These are phyloP conservation scores for Girardia tigrina DNA, from an alignment of 2,888 invertebrate species.

Conservation along the genomic window DNA sequence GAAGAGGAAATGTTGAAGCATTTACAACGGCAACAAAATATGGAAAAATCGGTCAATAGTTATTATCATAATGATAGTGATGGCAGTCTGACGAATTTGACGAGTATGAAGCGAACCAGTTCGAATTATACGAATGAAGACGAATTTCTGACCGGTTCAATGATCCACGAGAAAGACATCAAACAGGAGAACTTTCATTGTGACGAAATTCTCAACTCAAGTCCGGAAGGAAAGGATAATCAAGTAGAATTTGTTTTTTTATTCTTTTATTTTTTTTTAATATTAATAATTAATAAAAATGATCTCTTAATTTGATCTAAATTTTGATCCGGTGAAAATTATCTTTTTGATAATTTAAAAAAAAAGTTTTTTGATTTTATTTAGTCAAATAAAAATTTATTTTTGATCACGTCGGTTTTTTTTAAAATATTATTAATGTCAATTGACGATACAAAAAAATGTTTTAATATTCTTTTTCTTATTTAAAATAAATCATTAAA, in stretches of 20 bases:
- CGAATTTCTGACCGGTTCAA: not conserved
- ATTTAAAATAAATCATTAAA: no score
- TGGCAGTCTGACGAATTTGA: not conserved
- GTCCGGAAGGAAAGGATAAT: not conserved
- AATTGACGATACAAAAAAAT: no score
- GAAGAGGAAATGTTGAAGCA: not conserved
- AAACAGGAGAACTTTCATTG: not conserved
- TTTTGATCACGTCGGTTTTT: no score
- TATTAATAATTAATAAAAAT: no score
- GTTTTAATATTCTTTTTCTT: no score
- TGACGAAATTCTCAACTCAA: not conserved
- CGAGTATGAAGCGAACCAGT: not conserved
- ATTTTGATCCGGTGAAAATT: no score
- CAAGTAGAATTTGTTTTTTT: not conserved
- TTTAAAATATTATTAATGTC: no score
- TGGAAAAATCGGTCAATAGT: not conserved
- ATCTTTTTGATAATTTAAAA: no score
- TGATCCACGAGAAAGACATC: not conserved
- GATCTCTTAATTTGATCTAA: no score
- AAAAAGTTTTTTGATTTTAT: no score
- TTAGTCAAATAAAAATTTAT: no score
- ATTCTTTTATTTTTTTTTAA: not conserved
- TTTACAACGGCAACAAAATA: conserved; percentile 19
- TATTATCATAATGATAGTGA: conserved; percentile 3
- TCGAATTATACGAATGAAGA: conserved; percentile 4